A percentile compares a stretch with the other conserved stretches of the same genome.
phyloP scores from a whole-genome alignment of 2,888 invertebrate species.

The Xylota segnis region DNA sequence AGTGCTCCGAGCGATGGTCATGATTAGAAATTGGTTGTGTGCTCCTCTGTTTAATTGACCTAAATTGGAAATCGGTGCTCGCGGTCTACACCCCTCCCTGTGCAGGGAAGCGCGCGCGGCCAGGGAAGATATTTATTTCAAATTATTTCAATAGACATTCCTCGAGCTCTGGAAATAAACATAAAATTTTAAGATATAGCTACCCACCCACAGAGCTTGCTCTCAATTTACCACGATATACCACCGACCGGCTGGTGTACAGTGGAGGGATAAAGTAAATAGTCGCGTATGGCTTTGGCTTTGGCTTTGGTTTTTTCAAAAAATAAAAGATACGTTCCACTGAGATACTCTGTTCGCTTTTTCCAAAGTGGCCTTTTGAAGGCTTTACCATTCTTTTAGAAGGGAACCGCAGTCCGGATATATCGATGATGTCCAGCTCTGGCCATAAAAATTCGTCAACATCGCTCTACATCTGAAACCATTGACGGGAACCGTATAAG shows the following conservation, averaged over 20 bases:
- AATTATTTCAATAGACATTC: constrained; percentile 42
- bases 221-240: constrained; percentile 39
- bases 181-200: constrained; percentile 57
- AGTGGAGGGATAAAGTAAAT: constrained; percentile 27
- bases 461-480: too few species aligned
- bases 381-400: too few species aligned
- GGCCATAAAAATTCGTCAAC: too few species aligned
- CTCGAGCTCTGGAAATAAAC: constrained; percentile 50
- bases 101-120: neutral
- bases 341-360: too few species aligned
- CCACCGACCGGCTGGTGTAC: too few species aligned
- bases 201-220: constrained; percentile 62
- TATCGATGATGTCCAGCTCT: too few species aligned
- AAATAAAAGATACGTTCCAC: too few species aligned
- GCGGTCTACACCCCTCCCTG: constrained; percentile 11
- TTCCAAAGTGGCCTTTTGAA: too few species aligned
- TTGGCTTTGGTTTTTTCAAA: too few species aligned
- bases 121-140: constrained; percentile 26
- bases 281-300: too few species aligned
- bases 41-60: constrained; percentile 76
- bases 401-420: too few species aligned
- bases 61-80: constrained; percentile 65
- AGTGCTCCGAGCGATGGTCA: constrained; percentile 45
- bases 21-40: constrained; percentile 66
- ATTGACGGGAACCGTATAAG: too few species aligned